Evolutionary conservation across 2,797 vertebrate species (phyloP).

Genomic region (Eidolon dupreanum): DNA sequence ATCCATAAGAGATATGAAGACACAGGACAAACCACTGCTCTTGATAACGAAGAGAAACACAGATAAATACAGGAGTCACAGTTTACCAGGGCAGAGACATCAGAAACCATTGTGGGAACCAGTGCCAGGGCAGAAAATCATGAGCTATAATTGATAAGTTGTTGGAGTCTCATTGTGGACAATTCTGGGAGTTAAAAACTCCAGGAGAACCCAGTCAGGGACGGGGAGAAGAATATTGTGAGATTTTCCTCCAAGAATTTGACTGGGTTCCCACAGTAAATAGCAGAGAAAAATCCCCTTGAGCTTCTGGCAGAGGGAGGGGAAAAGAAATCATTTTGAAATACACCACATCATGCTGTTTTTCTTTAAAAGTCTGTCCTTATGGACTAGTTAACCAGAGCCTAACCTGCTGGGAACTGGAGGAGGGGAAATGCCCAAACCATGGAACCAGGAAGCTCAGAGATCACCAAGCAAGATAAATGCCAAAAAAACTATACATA

Average conservation of each 20-base stretch:
- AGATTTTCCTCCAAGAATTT: background rate
- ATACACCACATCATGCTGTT: background rate
- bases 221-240: background rate
- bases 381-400: background rate
- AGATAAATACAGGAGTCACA: background rate
- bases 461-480: no score
- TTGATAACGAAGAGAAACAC: background rate
- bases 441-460: no score
- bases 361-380: conserved; percentile 16
- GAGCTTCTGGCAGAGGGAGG: background rate
- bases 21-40: background rate
- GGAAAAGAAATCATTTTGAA: background rate
- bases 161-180: background rate
- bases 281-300: background rate
- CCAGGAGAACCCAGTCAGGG: no score
- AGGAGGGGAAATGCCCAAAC: background rate
- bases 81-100: background rate
- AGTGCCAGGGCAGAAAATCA: background rate
- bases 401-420: background rate
- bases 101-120: background rate
- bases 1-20: background rate
- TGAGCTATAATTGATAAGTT: background rate
- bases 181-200: background rate
- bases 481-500: no score
- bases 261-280: background rate